Evolutionary conservation across 2,113 vertebrate genomes (phyloP), one percentile per base, ranked within the genome.

Genomic region (Myotis brandtii): DNA sequence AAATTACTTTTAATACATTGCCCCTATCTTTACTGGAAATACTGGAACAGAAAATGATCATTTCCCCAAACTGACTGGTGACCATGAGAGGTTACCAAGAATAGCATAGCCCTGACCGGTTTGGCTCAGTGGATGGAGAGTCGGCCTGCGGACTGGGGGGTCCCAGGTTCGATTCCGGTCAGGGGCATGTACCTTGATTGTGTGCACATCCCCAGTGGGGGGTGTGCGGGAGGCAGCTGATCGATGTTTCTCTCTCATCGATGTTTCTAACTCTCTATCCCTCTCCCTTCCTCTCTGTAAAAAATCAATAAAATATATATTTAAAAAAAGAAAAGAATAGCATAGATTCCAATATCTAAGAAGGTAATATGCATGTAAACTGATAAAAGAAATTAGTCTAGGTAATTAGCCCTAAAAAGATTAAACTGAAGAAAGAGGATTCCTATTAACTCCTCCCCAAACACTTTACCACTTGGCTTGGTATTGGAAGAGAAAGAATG

Each of bases 1-100:
- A 95, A 73, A 77, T 96, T 50, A 86, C 72, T 69, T 94, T n/a
- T 27, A 89, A 96, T 18, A 95, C 14, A 56, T 21, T 79, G 30
- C 80, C 59, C 85, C 59, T 95, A 64, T 48, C 69, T 93, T 82
- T 92, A 92, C 40, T 83, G 46, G 21, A 93, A 95, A 94, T 56
- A 89, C 8, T 76, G 30, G 25, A 91, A 80, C 1, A 95, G 80
- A 23, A 84, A 95, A 86, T 92, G 48, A 82, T 89, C 30, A 93
- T 40, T 95, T 96, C 81, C 37, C 94, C 67, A 80, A 96, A 88
- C 5, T 73, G 52, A 48, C 10, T 76, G 86, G 18, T 72, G n/a
- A 76, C 48, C 64, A 91, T 32, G 76, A 92, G 12, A 43, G 54
- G 40, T 84, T 87, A 84, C 59, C 66, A 89, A 80, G 50, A 43